Evolutionary conservation across 1,140 invertebrate species (phyloP).

Genomic region (Venustaconcha ellipsiformis): DNA sequence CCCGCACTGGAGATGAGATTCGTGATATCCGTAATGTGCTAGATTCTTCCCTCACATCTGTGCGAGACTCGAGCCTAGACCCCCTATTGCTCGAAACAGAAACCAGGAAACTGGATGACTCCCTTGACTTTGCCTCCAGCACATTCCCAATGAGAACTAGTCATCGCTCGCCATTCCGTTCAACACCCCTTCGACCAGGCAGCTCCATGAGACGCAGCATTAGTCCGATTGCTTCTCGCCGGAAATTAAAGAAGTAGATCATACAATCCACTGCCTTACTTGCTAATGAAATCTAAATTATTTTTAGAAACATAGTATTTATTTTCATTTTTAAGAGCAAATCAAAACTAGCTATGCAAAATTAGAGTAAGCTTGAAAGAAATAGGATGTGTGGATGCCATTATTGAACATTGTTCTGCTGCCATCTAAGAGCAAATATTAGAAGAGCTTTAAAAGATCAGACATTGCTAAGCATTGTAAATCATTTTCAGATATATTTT

Average conservation of each 20-base stretch:
- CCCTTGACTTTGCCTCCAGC: slow-evolving; percentile 39
- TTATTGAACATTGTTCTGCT: too few relatives aligned
- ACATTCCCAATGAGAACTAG: slow-evolving; percentile 36
- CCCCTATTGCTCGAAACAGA: slow-evolving; percentile 80
- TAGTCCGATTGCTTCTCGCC: slow-evolving; percentile 18
- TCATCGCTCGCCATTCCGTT: slow-evolving; percentile 57
- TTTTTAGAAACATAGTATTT: too few relatives aligned
- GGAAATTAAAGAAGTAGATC: slow-evolving; percentile 27
- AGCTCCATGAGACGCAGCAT: slow-evolving; percentile 8
- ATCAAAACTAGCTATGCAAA: too few relatives aligned
- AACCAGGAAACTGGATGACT: slow-evolving; percentile 81
- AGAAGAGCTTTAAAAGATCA: too few relatives aligned
- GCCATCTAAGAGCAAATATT: too few relatives aligned
- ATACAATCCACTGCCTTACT: too few relatives aligned
- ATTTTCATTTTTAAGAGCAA: too few relatives aligned
- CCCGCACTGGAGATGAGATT: slow-evolving; percentile 86
- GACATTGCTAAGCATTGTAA: too few relatives aligned
- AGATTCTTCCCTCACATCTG: slow-evolving; percentile 85
- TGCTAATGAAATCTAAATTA: too few relatives aligned
- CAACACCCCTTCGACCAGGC: slow-evolving; percentile 48
- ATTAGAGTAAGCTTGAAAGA: too few relatives aligned
- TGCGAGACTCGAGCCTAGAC: slow-evolving; percentile 82
- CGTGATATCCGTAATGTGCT: slow-evolving; percentile 80
- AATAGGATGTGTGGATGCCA: too few relatives aligned
- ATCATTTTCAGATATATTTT: too few relatives aligned